Evolutionary conservation across 2,888 invertebrate species (phyloP).

Genomic region (Pseudococcus longispinus): DNA sequence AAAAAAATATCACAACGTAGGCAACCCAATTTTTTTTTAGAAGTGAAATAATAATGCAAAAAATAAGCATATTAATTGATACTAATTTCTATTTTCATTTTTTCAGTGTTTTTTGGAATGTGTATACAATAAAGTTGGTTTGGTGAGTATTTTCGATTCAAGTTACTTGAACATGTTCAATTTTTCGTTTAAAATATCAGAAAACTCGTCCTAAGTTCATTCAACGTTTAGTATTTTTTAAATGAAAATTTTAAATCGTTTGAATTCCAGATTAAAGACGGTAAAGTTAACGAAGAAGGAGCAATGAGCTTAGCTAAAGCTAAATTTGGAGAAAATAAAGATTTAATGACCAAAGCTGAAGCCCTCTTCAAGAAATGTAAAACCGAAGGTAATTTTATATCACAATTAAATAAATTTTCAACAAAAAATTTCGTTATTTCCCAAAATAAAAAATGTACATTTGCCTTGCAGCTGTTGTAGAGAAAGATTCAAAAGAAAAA

Average conservation of each 20-base stretch:
- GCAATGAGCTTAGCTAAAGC: conserved; percentile 59
- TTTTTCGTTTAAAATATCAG: too few relatives aligned
- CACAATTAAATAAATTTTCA: background rate
- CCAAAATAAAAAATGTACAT: background rate
- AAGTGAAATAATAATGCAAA: too few relatives aligned
- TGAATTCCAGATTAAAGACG: conserved; percentile 59
- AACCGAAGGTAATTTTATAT: conserved; percentile 59
- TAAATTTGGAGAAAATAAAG: conserved; percentile 59
- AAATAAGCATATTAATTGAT: background rate
- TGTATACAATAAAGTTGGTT: conserved; percentile 59
- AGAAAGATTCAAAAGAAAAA: conserved; percentile 60
- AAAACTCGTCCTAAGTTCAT: too few relatives aligned
- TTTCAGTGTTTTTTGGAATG: conserved; percentile 60
- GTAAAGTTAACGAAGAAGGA: conserved; percentile 59
- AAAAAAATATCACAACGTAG: too few relatives aligned
- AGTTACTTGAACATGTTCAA: too few relatives aligned
- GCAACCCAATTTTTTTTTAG: too few relatives aligned
- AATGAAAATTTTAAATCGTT: background rate
- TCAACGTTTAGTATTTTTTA: background rate
- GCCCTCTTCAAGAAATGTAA: conserved; percentile 60
- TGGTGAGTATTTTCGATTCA: conserved; percentile 58
- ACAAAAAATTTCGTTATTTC: background rate
- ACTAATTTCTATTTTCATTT: background rate
- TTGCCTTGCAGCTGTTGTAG: conserved; percentile 59
- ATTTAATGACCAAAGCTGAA: conserved; percentile 60